Conservation (phyloP, 2,113 vertebrate genomes). For the Henicopernis longicauda region DNA sequence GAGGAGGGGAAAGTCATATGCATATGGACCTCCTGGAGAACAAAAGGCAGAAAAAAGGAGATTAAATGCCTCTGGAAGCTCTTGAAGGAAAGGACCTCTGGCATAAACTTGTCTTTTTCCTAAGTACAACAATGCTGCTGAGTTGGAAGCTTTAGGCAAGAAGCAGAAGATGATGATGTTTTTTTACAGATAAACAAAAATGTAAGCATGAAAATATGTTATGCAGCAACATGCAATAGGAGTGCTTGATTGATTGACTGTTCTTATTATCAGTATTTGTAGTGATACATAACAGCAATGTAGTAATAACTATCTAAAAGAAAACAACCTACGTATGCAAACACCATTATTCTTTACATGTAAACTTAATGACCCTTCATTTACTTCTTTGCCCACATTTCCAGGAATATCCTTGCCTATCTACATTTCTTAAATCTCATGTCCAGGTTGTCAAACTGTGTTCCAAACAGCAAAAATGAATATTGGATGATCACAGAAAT, state of each 20-base stretch:
- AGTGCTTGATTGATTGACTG: background rate
- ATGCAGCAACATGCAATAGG: background rate
- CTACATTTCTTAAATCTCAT: background rate
- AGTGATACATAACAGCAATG: background rate
- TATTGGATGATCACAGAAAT: background rate
- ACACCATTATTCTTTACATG: fast-evolving
- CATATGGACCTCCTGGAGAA: background rate
- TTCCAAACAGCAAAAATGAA: background rate
- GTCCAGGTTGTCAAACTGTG: background rate
- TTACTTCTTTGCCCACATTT: background rate
- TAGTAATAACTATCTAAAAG: background rate
- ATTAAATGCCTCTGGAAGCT: background rate
- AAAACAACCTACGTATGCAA: background rate
- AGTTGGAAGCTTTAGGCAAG: background rate
- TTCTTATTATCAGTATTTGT: background rate
- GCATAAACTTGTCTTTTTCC: background rate
- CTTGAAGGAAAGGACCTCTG: background rate
- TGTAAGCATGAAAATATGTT: background rate
- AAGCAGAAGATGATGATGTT: background rate
- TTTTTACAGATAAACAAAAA: background rate
- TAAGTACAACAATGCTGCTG: background rate
- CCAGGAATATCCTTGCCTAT: background rate
- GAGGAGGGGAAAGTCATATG: background rate
- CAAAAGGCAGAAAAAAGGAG: background rate
- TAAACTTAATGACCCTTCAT: background rate